Evolutionary conservation across 2,113 vertebrate genomes (phyloP).

Genomic region (Brachypteracias leptosomus): DNA sequence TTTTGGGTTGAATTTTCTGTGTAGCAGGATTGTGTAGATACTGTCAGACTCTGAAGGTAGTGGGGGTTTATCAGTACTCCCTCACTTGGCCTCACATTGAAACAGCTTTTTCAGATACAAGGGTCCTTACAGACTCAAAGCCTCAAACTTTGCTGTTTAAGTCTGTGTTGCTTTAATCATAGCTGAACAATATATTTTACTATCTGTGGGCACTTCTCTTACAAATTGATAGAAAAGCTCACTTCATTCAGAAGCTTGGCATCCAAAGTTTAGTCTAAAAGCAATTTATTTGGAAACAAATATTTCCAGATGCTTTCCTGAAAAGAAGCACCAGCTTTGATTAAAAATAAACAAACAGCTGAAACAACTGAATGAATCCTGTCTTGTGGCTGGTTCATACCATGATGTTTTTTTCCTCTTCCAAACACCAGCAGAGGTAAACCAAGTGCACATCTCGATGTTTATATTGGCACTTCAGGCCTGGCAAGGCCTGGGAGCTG

Average conservation of each 20-base stretch:
- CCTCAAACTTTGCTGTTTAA: neutral
- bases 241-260: neutral
- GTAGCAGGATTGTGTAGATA: neutral
- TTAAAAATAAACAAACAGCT: neutral
- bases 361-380: neutral
- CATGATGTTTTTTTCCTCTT: neutral
- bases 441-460: neutral
- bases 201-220: neutral
- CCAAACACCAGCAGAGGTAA: neutral
- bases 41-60: neutral
- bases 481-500: neutral
- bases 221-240: neutral
- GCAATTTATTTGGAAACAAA: neutral
- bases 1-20: neutral
- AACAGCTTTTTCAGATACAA: neutral
- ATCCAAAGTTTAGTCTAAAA: neutral
- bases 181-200: neutral
- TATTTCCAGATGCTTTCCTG: slow-evolving; percentile 8
- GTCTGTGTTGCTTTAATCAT: neutral
- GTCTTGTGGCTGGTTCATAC: neutral
- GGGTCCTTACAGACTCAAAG: neutral
- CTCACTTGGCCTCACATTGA: neutral
- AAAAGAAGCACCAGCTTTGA: neutral
- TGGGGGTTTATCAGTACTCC: neutral
- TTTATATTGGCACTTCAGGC: neutral